Evolutionary conservation across 2,797 vertebrate genomes (phyloP).

Genomic region (Sorex maritimensis): DNA sequence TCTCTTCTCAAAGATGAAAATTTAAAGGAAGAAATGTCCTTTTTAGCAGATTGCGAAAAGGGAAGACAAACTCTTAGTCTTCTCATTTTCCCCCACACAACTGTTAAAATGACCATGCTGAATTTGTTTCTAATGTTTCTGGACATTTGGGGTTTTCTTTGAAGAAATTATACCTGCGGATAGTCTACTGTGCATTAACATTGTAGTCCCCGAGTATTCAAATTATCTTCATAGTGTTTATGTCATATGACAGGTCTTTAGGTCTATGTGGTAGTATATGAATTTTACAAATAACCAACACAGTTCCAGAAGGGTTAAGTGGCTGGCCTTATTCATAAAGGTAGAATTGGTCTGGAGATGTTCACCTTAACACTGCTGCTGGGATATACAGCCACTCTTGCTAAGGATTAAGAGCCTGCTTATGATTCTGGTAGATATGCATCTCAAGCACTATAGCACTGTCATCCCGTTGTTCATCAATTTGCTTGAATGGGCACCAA

Average conservation of each 20-base stretch:
- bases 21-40: constrained; percentile 28
- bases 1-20: constrained; percentile 59
- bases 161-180: constrained; percentile 25
- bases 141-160: constrained; percentile 46
- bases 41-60: constrained; percentile 56
- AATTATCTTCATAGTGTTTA: constrained; percentile 22
- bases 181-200: constrained; percentile 48
- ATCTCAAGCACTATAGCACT: constrained; percentile 53
- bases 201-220: constrained; percentile 36
- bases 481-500: too few relatives aligned
- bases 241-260: constrained; percentile 32
- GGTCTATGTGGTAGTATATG: neutral
- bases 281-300: constrained; percentile 55
- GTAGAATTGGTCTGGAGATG: constrained; percentile 28
- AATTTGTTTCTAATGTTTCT: neutral
- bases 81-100: constrained; percentile 19
- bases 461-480: too few relatives aligned
- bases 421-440: constrained; percentile 76
- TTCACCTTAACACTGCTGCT: constrained; percentile 5
- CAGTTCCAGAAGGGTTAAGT: constrained; percentile 53
- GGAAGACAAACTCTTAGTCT: constrained; percentile 23
- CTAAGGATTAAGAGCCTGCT: constrained; percentile 71
- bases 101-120: constrained; percentile 19
- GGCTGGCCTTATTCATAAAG: neutral
- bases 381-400: neutral